Percentiles rank a stretch among this genome's conserved stretches.
Conservation (phyloP, 2,888 invertebrate genomes). For the Napeogenes sylphis region DNA sequence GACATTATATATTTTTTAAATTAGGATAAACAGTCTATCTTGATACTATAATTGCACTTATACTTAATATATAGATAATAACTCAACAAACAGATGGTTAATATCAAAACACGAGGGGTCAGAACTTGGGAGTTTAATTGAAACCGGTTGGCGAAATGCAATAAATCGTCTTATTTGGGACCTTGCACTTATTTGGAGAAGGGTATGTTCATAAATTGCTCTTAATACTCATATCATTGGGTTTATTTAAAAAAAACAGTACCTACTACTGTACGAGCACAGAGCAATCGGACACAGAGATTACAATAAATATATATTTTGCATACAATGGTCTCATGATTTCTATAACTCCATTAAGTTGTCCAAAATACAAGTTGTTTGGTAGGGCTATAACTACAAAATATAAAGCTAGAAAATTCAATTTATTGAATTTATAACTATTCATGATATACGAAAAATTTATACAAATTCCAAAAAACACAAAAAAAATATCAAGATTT, state of each 20-base stretch:
- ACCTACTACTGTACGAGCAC: not conserved
- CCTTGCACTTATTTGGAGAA: slow-evolving; percentile 14
- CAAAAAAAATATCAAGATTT: too few species aligned
- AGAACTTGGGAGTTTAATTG: slow-evolving; percentile 17
- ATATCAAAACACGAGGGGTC: slow-evolving; percentile 24
- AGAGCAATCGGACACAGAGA: slow-evolving; percentile 10
- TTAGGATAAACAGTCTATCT: too few species aligned
- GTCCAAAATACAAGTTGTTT: not conserved
- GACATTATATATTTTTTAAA: too few species aligned
- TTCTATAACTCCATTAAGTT: not conserved
- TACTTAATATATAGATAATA: not conserved
- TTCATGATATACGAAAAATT: not conserved
- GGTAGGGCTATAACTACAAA: not conserved
- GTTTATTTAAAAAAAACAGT: not conserved
- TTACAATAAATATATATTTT: slow-evolving; percentile 1
- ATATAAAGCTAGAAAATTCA: too few species aligned
- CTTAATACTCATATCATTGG: slow-evolving; percentile 4
- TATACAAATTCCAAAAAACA: too few species aligned
- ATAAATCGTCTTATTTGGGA: slow-evolving; percentile 23
- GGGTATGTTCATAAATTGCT: slow-evolving; percentile 6
- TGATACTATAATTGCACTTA: too few species aligned
- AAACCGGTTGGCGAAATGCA: slow-evolving; percentile 24
- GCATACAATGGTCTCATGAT: not conserved
- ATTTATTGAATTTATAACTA: not conserved
- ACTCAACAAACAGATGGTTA: slow-evolving; percentile 23